Percentiles rank a stretch among this genome's conserved stretches.
phyloP scores from a whole-genome alignment of 2,888 invertebrate species.

The Acholoe squamosa region DNA sequence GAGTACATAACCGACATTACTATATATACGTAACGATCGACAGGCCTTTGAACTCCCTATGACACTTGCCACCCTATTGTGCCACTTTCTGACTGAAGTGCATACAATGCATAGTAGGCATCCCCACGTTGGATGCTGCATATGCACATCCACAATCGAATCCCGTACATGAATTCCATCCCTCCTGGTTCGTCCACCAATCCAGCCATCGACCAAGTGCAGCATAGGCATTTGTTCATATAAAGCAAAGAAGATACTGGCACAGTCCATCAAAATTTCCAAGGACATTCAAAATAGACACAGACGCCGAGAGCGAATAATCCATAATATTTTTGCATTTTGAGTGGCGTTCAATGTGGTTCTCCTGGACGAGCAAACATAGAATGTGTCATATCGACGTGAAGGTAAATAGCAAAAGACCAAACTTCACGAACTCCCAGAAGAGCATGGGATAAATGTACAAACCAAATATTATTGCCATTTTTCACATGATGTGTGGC shows the following conservation, averaged over 20 bases:
- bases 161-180: neutral
- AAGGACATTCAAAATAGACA: conserved; percentile 7
- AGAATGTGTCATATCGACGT: neutral
- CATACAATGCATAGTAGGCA: neutral
- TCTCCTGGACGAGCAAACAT: neutral
- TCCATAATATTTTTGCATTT: conserved; percentile 37
- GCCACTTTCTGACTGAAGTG: neutral
- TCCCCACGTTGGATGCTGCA: neutral
- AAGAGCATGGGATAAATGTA: no score
- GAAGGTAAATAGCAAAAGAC: neutral
- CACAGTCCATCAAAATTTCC: neutral
- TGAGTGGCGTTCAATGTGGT: conserved; percentile 11
- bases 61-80: neutral
- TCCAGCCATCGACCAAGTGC: neutral
- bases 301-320: neutral
- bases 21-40: neutral
- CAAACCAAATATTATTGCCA: no score
- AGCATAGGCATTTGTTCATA: neutral
- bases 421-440: no score
- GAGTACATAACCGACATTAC: neutral
- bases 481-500: no score
- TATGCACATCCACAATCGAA: conserved; percentile 32
- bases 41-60: neutral
- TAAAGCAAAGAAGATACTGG: neutral
- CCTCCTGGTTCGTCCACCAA: no score